Base-by-base conservation (phyloP, 2,888 invertebrate species). In the Lepidonotus clava region DNA sequence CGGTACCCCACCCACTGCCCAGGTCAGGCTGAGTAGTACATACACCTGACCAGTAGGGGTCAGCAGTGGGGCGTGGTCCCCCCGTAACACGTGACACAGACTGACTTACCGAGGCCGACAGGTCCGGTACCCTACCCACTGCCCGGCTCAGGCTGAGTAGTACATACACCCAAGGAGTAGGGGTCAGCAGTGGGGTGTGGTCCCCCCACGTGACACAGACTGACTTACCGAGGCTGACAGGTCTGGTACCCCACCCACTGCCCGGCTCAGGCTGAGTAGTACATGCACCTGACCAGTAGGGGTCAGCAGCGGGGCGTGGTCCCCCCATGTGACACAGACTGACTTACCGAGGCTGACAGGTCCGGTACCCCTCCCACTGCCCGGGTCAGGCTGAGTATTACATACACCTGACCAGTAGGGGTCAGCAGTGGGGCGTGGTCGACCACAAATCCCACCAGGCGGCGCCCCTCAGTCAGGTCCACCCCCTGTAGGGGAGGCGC, bases 381-480 rank as follows among this genome's bases (percentile, higher is more conserved):
- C 28, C 24, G 41, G 1, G 46, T 46, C 28, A 80, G 28, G 28
- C 6, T 41, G 1, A 41, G 1, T 4, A 80, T n/a, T 2, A 80
- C 46, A 11, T 51, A 21, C 24, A 80, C 80, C 34, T 80, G 80
- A 14, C 11, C 41, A 28, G 80, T 46, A 24, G 51, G 24, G 1
- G 80, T 80, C 5, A 80, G 51, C 28, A 80, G 46, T 11, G 28
- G 41, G 24, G 80, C 21, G 32, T 80, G 34, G 80, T 80, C 80
- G 28, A 80, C 32, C 4, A 51, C 51, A 46, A 80, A 80, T 4
- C 21, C 41, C n/a, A 80, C 46, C 8, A 80, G 46, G 28, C 80
- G 80, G 0, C 80, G 80, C 51, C 41, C 0, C 51, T 80, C 80
- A 41, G 28, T 6, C 28, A 46, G 11, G 46, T 80, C 80, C 1